Evolutionary conservation across 2,113 vertebrate species (phyloP), one percentile per base, ranked within the genome.

Genomic region (Aptenodytes forsteri): DNA sequence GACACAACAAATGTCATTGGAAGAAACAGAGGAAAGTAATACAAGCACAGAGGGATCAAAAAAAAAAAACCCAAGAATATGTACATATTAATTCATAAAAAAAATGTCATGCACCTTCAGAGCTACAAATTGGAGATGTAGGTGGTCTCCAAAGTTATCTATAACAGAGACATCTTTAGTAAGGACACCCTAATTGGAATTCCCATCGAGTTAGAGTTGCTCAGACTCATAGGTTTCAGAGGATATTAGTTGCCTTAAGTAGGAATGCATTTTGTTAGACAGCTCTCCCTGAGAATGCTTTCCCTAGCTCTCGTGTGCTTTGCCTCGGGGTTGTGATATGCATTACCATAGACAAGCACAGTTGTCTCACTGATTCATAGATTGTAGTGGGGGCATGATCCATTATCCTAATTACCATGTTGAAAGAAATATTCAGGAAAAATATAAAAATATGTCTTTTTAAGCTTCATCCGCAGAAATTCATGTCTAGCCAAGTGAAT

Each of bases 181-280:
- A 90, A 89, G 67, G 78, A 91, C 61, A 69, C 20, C 20, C 44
- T 95, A 87, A 94, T 90, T 96, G 77, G 93, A 95, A 95, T 97
- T 96, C 73, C 83, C 73, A 87, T 85, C 0, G 1, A 91, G 77
- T 92, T 52, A 73, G 54, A 46, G 87, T 38, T 71, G 73, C 40
- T 95, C 38, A 89, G 89, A 66, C 77, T 91, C 58, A 30, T 40
- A 82, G 92, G 56, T 96, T 93, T 96, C 80, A 79, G 73, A 95
- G 56, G 73, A 93, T 93, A 87, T 94, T 87, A 95, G 61, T 67
- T 89, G 95, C 87, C 95, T 79, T 91, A 91, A 93, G 93, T 94
- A 82, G 89, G 91, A 96, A 94, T 69, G 61, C 15, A 50, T 93
- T 95, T 94, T 96, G 81, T 89, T 84, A 95, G 95, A 89, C 69